These are phyloP conservation scores for Drosophila rellima DNA, from an alignment of 2,888 invertebrate genomes.

Conservation along the genomic window DNA sequence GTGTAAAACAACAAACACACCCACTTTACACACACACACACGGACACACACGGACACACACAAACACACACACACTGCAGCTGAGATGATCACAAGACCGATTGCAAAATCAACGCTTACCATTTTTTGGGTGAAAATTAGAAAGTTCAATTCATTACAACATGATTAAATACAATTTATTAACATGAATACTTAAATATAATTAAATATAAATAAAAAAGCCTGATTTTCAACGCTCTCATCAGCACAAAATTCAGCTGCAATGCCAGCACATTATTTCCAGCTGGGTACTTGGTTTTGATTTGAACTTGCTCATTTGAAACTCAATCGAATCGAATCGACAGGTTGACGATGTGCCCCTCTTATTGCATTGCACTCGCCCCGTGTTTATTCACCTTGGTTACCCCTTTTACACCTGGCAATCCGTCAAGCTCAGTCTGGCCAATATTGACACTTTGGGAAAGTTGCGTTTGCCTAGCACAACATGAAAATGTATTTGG, in stretches of 20 bases:
- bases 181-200: not conserved
- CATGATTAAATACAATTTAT: not conserved
- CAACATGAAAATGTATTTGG: constrained; percentile 53
- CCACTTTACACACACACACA: constrained; percentile 62
- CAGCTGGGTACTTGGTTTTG: constrained; percentile 36
- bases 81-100: constrained; percentile 34
- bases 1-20: constrained; percentile 70
- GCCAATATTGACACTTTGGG: constrained; percentile 71
- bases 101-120: constrained; percentile 48
- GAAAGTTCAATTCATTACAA: constrained; percentile 57
- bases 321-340: constrained; percentile 36
- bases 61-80: not conserved
- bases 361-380: constrained; percentile 39
- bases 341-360: constrained; percentile 17
- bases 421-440: constrained; percentile 31
- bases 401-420: constrained; percentile 9
- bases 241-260: constrained; percentile 5
- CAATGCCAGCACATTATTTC: constrained; percentile 3
- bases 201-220: too few species aligned
- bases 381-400: constrained; percentile 33
- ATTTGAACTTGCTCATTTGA: constrained; percentile 4
- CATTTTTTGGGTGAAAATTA: constrained; percentile 57
- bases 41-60: constrained; percentile 11
- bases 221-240: not conserved
- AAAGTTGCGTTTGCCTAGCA: constrained; percentile 69